These are phyloP conservation scores for Saturnia pavonia DNA, from an alignment of 2,888 invertebrate genomes.

Conservation along the genomic window DNA sequence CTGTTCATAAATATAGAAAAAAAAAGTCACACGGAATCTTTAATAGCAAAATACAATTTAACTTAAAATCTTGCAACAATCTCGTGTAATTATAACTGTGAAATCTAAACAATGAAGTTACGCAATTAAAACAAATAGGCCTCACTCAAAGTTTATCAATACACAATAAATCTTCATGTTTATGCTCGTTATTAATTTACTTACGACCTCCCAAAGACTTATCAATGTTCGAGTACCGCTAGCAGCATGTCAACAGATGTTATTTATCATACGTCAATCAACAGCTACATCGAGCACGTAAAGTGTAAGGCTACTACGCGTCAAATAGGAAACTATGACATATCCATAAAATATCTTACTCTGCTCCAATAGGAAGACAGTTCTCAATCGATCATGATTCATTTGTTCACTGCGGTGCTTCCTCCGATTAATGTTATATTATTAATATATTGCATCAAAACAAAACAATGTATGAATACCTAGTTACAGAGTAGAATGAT, in stretches of 20 bases:
- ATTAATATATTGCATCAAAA: background rate
- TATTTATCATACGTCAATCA: constrained; percentile 68
- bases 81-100: constrained; percentile 15
- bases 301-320: background rate
- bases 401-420: background rate
- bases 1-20: background rate
- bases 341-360: background rate
- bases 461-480: background rate
- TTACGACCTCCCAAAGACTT: constrained; percentile 58
- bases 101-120: constrained; percentile 18
- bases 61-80: background rate
- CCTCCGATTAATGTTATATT: background rate
- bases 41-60: background rate
- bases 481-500: background rate
- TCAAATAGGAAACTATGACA: background rate
- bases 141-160: constrained; percentile 19
- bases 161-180: constrained; percentile 26
- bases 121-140: constrained; percentile 19
- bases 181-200: constrained; percentile 47
- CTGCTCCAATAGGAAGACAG: background rate
- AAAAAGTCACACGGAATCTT: background rate
- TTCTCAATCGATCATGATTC: background rate
- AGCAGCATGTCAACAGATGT: constrained; percentile 61
- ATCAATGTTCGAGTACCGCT: constrained; percentile 56
- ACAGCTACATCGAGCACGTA: constrained; percentile 27